Base-by-base conservation (phyloP, 2,797 vertebrate species). In the Serranus cabrilla region DNA sequence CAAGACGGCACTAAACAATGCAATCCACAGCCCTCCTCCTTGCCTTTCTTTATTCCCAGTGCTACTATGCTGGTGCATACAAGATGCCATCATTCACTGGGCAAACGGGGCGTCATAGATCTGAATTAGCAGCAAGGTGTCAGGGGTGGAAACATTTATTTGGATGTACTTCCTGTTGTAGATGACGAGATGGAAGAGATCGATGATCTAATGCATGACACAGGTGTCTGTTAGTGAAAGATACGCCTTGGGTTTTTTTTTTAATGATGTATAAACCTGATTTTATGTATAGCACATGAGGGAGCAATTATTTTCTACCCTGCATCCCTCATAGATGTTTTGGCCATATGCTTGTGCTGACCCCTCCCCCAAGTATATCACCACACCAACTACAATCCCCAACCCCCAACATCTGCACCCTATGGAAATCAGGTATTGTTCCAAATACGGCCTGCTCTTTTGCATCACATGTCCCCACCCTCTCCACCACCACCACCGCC, bases 1-100 rank as follows among this genome's bases (percentile, higher is more conserved):
- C 85, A 88, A 91, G 86, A 76, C 72, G 92, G 92, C 92, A 93
- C 92, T 92, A 93, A 93, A 93, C 91, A 93, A 93, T 92, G 87
- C 92, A 78, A 90, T 88, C 75, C 85, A 62, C 57, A 71, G 74
- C 76, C 80, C 61, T 83, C 58, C 56, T 78, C 43, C 57, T 80
- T 42, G 75, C 61, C 47, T 84, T 82, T 76, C 71, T 75, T 84
- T 83, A 75, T 79, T 83, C 80, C 27, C 63, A 11, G 20, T 34
- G 60, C 63, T 75, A 34, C 77, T 18, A 25, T 27, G 43, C 66
- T 42, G 71, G 40, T 84, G 69, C 55, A 40, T 74, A 60, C 72
- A 58, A 82, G 62, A 65, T 16, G 4, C 71, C 85, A 78, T 90
- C 82, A 75, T 84, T 90, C 86, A 74, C 27, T 1, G 63, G 56